Conservation (phyloP, 1,140 invertebrate genomes). For the Formica selysi region DNA sequence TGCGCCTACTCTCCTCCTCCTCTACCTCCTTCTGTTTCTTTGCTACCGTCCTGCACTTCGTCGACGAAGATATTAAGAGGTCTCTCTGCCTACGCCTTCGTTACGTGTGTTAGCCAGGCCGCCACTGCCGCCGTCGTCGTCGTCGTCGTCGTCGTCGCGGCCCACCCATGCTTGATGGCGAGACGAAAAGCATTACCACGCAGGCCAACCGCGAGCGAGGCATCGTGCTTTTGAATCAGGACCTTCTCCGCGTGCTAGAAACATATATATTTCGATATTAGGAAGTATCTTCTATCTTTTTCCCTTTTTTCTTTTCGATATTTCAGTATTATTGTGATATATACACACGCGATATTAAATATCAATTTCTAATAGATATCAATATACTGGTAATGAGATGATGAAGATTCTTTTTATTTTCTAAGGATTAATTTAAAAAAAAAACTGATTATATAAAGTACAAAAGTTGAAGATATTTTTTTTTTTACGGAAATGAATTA, state of each 20-base stretch:
- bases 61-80: slow-evolving; percentile 68
- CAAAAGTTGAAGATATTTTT: too few species aligned
- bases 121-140: slow-evolving; percentile 24
- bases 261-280: slow-evolving; percentile 8
- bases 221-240: neutral
- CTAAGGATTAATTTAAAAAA: neutral
- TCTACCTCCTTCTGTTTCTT: neutral
- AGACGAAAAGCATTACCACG: slow-evolving; percentile 63
- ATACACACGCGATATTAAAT: neutral
- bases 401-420: neutral
- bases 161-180: slow-evolving; percentile 72
- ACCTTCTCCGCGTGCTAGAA: neutral
- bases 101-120: slow-evolving; percentile 55
- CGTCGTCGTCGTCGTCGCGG: slow-evolving; percentile 35
- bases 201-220: slow-evolving; percentile 22
- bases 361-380: neutral
- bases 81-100: slow-evolving; percentile 69
- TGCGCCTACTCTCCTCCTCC: slow-evolving; percentile 36
- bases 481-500: too few species aligned
- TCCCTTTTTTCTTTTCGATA: neutral
- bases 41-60: neutral
- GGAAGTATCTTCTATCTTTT: neutral
- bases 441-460: neutral
- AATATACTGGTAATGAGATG: neutral
- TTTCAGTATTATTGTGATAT: neutral